phyloP scores from a whole-genome alignment of 2,888 invertebrate species.

The Agrochola lychnidis region DNA sequence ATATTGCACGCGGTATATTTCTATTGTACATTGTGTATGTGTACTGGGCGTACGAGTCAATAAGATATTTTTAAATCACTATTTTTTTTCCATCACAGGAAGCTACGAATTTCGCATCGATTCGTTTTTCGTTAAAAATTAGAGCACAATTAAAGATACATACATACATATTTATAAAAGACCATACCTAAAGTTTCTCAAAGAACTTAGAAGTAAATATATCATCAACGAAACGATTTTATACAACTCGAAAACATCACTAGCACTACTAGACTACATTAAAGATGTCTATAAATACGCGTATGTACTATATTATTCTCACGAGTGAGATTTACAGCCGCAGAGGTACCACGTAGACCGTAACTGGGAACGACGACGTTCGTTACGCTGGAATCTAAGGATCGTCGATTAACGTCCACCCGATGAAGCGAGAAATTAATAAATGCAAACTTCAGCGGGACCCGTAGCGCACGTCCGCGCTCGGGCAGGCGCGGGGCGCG shows the following conservation, averaged over 20 bases:
- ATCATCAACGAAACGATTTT: constrained; percentile 79
- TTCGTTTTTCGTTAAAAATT: constrained; percentile 79
- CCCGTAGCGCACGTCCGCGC: constrained; percentile 50
- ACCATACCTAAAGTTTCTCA: constrained; percentile 77
- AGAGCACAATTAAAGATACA: constrained; percentile 75
- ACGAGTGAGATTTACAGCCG: constrained; percentile 86
- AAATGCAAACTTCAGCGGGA: constrained; percentile 82
- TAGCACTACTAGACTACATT: constrained; percentile 87
- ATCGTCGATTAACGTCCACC: constrained; percentile 74
- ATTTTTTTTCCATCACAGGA: constrained; percentile 83
- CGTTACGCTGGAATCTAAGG: constrained; percentile 77
- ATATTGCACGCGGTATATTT: constrained; percentile 90
- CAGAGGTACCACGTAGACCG: constrained; percentile 87
- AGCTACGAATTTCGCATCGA: constrained; percentile 83
- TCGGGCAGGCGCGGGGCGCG: constrained; percentile 29
- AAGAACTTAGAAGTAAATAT: constrained; percentile 77
- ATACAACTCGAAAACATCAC: constrained; percentile 86
- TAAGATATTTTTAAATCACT: constrained; percentile 79
- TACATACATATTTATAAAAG: constrained; percentile 79
- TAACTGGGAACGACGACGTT: constrained; percentile 77
- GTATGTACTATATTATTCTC: constrained; percentile 83
- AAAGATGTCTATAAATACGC: constrained; percentile 84
- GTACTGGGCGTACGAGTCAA: constrained; percentile 82
- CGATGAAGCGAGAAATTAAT: constrained; percentile 78
- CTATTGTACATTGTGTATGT: constrained; percentile 84